Evolutionary conservation across 2,888 invertebrate species (phyloP), one percentile per base, ranked within the genome.

Genomic region (Cephus runcator): DNA sequence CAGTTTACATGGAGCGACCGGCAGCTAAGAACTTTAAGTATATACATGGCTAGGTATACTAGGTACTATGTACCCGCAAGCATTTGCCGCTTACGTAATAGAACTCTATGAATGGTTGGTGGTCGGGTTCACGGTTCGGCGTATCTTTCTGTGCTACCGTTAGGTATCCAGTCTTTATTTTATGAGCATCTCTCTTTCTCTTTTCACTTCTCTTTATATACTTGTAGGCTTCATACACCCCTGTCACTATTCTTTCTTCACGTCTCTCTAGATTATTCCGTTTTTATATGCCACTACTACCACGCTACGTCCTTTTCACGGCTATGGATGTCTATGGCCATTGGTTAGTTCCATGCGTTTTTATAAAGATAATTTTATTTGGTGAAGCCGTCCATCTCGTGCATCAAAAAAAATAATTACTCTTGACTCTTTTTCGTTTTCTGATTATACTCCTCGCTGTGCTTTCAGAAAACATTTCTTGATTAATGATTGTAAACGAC

Each of bases 111-210:
- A 71, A 71, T 71, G 71, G 71, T 33, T 31, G 33, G 33, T 15
- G 33, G 15, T 12, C 33, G 11, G 31, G 33, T 33, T 71, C 71
- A 34, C 33, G 71, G 12, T 71, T 71, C 71, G 31, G 71, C 71
- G 71, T 71, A 71, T 71, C 71, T 71, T 71, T 71, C 31, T 71
- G 31, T 71, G 71, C 71, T 71, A 71, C 71, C 71, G 71, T 71
- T 71, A 71, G 71, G 56, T 56, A 56, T 23, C 71, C 71, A 71
- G 33, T 71, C 71, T 71, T 71, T 34, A 71, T 71, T 71, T 71
- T 71, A 71, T 23, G 34, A 34, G 71, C 71, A 23, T 34, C 71
- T 71, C 12, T 71, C 71, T 71, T 71, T 71, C 71, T 71, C 71
- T 71, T 9, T 15, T 34, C 71, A 12, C 71, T 31, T 34, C 71